These are phyloP conservation scores for Zootoca vivipara DNA, from an alignment of 2,113 vertebrate species.

Conservation along the genomic window DNA sequence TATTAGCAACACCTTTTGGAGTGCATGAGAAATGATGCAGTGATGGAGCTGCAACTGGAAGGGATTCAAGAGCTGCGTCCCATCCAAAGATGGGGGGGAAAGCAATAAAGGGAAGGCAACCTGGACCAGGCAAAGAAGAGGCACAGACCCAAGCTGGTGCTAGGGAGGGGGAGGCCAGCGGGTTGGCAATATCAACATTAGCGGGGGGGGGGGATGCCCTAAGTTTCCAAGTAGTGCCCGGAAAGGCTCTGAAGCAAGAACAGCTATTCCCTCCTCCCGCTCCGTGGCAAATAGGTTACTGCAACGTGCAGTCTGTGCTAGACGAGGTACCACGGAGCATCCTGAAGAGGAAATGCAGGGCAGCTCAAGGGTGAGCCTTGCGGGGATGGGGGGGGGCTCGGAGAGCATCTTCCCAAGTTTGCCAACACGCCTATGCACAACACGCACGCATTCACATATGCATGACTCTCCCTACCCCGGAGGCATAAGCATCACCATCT, in stretches of 20 bases:
- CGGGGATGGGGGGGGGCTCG: not conserved
- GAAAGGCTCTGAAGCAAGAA: not conserved
- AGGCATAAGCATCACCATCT: not conserved
- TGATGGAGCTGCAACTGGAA: slow-evolving; percentile 79
- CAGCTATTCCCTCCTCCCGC: not conserved
- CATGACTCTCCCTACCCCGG: not conserved
- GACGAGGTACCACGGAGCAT: slow-evolving; percentile 14
- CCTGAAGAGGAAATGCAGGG: not conserved
- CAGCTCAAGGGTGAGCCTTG: not conserved
- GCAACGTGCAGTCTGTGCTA: slow-evolving; percentile 23
- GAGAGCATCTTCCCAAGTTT: slow-evolving; percentile 42
- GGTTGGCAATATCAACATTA: not conserved
- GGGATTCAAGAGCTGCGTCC: slow-evolving; percentile 76
- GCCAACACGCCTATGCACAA: not conserved
- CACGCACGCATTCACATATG: not conserved
- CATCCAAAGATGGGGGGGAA: slow-evolving; percentile 49
- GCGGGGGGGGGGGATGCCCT: not conserved
- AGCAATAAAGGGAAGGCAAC: not conserved
- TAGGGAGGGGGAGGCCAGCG: too few relatives aligned
- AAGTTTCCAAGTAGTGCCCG: slow-evolving; percentile 57
- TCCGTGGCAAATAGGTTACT: slow-evolving; percentile 29
- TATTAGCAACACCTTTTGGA: slow-evolving; percentile 81
- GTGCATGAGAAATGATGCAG: slow-evolving; percentile 84
- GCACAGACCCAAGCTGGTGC: not conserved
- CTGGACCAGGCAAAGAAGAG: not conserved